These are phyloP conservation scores for Colletes latitarsis DNA, from an alignment of 1,140 invertebrate genomes.

Conservation along the genomic window DNA sequence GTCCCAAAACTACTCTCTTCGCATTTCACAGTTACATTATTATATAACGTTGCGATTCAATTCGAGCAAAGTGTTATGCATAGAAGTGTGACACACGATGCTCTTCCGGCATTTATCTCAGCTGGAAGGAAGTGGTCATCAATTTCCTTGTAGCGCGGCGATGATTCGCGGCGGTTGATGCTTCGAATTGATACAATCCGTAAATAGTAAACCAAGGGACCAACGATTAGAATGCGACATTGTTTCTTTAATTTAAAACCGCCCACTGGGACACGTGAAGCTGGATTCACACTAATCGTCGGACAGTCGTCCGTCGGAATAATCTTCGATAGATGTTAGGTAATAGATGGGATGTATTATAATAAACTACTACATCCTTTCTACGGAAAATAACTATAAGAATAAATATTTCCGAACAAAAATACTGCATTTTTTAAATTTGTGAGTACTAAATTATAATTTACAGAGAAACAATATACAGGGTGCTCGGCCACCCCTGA, in stretches of 20 bases:
- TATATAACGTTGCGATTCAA: conserved; percentile 7
- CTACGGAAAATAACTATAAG: too few species aligned
- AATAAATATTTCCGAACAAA: too few species aligned
- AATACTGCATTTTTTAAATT: too few species aligned
- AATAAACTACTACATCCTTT: too few species aligned
- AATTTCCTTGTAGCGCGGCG: conserved; percentile 47
- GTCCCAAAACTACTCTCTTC: background rate
- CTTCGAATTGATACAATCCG: background rate
- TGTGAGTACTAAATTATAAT: too few species aligned
- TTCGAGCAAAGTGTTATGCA: conserved; percentile 10
- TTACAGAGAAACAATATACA: too few species aligned
- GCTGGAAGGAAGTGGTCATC: conserved; percentile 62
- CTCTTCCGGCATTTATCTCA: conserved; percentile 56
- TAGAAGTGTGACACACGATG: background rate
- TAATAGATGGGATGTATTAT: too few species aligned
- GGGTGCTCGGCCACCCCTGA: too few species aligned
- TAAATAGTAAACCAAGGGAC: conserved; percentile 21
- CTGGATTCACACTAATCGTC: too few species aligned
- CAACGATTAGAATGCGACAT: conserved; percentile 14
- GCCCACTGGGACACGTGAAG: background rate
- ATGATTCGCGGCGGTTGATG: background rate
- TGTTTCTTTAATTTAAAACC: conserved; percentile 33
- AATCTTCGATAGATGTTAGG: too few species aligned
- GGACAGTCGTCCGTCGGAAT: too few species aligned
- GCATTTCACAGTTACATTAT: background rate